Conservation (phyloP, 2,113 vertebrate genomes). For the Forbesichthys papilliferus region DNA sequence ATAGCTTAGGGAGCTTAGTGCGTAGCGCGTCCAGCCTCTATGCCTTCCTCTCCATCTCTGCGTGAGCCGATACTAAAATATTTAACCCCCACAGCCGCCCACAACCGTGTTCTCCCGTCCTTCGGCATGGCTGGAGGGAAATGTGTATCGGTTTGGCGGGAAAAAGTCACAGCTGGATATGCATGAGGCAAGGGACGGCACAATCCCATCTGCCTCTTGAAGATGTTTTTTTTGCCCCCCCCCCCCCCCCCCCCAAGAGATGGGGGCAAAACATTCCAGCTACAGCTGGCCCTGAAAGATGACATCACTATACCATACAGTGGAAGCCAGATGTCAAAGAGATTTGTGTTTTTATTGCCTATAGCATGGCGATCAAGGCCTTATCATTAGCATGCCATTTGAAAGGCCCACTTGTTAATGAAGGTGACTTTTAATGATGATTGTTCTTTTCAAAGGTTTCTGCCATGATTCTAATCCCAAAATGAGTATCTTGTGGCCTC, state of each 20-base stretch:
- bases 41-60: conserved; percentile 10
- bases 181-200: conserved; percentile 21
- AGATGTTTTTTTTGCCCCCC: too few relatives aligned
- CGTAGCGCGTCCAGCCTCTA: background rate
- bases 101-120: conserved; percentile 32
- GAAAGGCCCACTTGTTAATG: conserved; percentile 32
- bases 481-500: conserved; percentile 28
- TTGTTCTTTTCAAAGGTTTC: conserved; percentile 23
- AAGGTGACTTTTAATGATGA: conserved; percentile 4
- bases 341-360: conserved; percentile 54
- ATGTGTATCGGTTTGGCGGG: conserved; percentile 35
- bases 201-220: conserved; percentile 37
- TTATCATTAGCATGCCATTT: conserved; percentile 49
- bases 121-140: conserved; percentile 41
- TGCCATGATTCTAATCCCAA: conserved; percentile 48
- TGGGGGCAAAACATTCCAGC: background rate
- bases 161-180: conserved; percentile 17
- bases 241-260: too few relatives aligned
- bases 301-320: conserved; percentile 50
- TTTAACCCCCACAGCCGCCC: conserved; percentile 58
- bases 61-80: conserved; percentile 64
- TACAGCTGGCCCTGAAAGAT: conserved; percentile 29
- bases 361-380: conserved; percentile 47
- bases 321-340: conserved; percentile 28
- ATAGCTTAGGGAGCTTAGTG: background rate